These are phyloP conservation scores for Palloptera scutellata DNA, from an alignment of 2,888 invertebrate genomes.

Conservation along the genomic window DNA sequence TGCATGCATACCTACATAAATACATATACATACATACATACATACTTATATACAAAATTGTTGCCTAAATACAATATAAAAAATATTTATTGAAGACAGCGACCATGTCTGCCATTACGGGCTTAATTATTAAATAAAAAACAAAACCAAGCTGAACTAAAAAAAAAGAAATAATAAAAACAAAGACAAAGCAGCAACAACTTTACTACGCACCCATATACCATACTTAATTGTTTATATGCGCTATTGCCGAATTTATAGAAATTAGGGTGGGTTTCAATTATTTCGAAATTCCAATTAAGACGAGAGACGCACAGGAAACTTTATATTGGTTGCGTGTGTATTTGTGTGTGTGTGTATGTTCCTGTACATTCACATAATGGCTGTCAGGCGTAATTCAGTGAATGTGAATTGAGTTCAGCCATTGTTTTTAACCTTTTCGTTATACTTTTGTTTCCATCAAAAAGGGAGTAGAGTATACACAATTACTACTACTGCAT, in stretches of 20 bases:
- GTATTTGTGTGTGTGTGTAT: background rate
- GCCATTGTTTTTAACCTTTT: constrained; percentile 54
- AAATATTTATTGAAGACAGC: background rate
- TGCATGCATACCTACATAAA: background rate
- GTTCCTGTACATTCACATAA: constrained; percentile 5
- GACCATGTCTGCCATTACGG: constrained; percentile 14
- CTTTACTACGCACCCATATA: constrained; percentile 24
- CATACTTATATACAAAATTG: background rate
- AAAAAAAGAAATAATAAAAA: background rate
- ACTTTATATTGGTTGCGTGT: background rate
- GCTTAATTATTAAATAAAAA: constrained; percentile 8
- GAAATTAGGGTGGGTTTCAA: constrained; percentile 25
- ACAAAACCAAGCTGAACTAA: background rate
- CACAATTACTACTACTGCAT: too few relatives aligned
- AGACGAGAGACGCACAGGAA: background rate
- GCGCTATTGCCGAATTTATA: too few relatives aligned
- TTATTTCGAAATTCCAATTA: background rate
- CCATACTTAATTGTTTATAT: too few relatives aligned
- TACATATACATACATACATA: background rate
- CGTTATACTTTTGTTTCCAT: background rate
- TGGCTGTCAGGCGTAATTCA: background rate
- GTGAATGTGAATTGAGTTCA: constrained; percentile 51
- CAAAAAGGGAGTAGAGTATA: too few relatives aligned
- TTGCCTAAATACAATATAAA: background rate
- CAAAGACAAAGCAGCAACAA: background rate